Base-by-base conservation (phyloP, 2,888 invertebrate genomes). In the Phengaris alcon region DNA sequence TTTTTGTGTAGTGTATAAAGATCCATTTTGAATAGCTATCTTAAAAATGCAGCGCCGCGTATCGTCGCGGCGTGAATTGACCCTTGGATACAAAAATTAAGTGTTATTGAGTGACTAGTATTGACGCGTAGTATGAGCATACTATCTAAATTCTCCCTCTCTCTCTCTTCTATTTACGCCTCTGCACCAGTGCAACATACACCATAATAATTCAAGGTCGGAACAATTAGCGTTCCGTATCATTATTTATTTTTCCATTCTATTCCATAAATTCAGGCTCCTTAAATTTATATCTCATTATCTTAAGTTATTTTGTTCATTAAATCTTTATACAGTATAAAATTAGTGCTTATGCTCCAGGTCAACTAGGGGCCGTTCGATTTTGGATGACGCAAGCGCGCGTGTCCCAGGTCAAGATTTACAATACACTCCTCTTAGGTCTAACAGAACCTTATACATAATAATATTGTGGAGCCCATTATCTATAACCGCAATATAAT, bases 371-470 rank as follows among this genome's bases (percentile, higher is more conserved):
- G 77, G 75, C 75, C 74, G 78, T 77, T 79, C 80, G 79, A 80
- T 80, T 74, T 74, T 74, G 75, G 75, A 76, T 77, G 75, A 76
- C 76, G 75, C 78, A 78, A 78, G 70, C 73, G 80, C 80, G 80
- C 79, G 80, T 78, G 78, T 79, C 76, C 76, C 77, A 75, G 77
- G 76, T 78, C 79, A 79, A 77, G 77, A 75, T 76, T 78, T 77
- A 77, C 73, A 8, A 48, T 48, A 77, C 77, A 73, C 73, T 74
- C 57, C 73, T 77, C 77, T 76, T 75, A 68, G 68, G 75, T 72
- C 69, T 76, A 59, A 44, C 55, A 35, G 35, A 3, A 73, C 69
- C 54, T 69, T 59, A 54, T 15, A 72, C 22, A 22, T 22, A 22
- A 22, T 73, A 46, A 68, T 72, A 54, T 52, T 68, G 12, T 54